phyloP scores from a whole-genome alignment of 2,797 vertebrate species.

The Alosa sapidissima region DNA sequence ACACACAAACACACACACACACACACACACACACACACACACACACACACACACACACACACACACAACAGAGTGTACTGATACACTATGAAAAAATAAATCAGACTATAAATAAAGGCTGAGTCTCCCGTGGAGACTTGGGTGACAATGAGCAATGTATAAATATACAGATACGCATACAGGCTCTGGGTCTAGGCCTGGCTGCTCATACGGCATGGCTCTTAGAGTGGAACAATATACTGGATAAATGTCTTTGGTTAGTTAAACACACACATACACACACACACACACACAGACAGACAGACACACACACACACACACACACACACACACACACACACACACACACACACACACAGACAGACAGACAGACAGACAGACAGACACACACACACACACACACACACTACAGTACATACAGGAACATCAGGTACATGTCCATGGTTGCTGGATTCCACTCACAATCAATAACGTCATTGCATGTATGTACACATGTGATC shows the following conservation, averaged over 20 bases:
- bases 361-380: slow-evolving; percentile 28
- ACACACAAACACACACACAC: slow-evolving; percentile 29
- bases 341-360: background rate
- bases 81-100: background rate
- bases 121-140: background rate
- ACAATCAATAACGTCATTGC: slow-evolving; percentile 5
- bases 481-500: background rate
- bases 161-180: background rate
- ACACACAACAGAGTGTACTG: background rate
- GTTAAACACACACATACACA: too few species aligned
- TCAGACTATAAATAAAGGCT: background rate
- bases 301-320: slow-evolving; percentile 45
- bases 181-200: background rate
- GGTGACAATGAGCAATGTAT: background rate
- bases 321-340: background rate
- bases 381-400: background rate
- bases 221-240: background rate
- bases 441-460: background rate
- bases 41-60: slow-evolving; percentile 52
- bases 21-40: background rate
- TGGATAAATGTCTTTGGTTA: background rate
- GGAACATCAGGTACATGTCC: slow-evolving; percentile 8
- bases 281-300: too few species aligned
- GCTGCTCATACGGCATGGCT: background rate
- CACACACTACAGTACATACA: slow-evolving; percentile 12